Evolutionary conservation across 2,113 vertebrate species (phyloP), one percentile per base, ranked within the genome.

Genomic region (Brachyhypopomus gauderio): DNA sequence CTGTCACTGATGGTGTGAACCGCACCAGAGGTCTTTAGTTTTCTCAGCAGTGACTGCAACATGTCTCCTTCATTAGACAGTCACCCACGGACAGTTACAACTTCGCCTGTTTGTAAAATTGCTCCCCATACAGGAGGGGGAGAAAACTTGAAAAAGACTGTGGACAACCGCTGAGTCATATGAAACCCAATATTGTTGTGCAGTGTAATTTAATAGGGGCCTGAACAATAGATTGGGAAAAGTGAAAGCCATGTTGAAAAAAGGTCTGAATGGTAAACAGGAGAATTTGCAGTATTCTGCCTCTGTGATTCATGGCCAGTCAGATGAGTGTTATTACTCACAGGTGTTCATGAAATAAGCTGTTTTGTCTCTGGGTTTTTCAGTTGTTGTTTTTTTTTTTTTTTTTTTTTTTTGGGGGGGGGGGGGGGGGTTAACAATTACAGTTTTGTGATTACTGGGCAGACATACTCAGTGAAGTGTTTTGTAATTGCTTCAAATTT

Each of bases 171-270:
- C 0, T 52, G 25, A 55, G 20, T 34, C 19, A 55, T 77, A 70
- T 17, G 23, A 70, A 56, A 56, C 66, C 17, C 74, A 34, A 22
- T 34, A 0, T 55, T 30, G 17, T 12, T 23, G 9, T 30, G 62
- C 62, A 16, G 25, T 64, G 17, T 48, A 7, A 38, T 75, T 75
- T 76, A 76, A 76, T 76, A 45, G 59, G 38, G 27, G 9, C 2
- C 22, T 30, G 38, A 34, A 25, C 41, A 34, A 20, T 48, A 77
- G 58, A 76, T 41, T 23, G n/a, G 27, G 25, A 66, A 52, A 12
- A 66, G 64, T 30, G 1, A 67, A 16, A n/a, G 14, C 23, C 6
- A 8, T 77, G n/a, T 66, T 56, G 16, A 11, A 34, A 6, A 34
- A 67, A 55, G 19, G 45, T 56, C 20, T 8, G 2, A 66, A 30